A percentile compares a stretch with the other conserved stretches of the same genome.
These are phyloP conservation scores for Fringilla coelebs DNA, from an alignment of 2,797 vertebrate genomes.

Conservation along the genomic window DNA sequence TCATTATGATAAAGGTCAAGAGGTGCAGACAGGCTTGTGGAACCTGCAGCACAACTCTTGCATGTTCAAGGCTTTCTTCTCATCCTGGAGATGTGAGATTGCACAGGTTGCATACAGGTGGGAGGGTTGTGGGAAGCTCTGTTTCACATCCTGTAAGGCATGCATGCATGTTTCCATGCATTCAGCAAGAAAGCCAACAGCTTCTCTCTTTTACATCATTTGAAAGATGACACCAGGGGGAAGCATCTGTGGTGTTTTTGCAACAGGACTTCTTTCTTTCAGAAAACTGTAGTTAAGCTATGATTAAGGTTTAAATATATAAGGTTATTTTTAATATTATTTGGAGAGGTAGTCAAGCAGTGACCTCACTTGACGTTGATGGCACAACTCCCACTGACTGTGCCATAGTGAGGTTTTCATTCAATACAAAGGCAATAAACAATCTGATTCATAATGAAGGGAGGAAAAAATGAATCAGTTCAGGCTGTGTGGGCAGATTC, in stretches of 20 bases:
- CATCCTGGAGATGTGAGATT: neutral
- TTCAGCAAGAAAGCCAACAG: neutral
- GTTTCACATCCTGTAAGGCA: neutral
- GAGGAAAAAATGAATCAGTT: conserved; percentile 31
- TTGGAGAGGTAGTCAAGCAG: neutral
- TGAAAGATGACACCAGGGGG: neutral
- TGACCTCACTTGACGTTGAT: neutral
- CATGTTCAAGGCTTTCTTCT: neutral
- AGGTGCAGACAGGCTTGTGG: neutral
- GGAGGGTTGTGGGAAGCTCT: neutral
- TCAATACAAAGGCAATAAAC: conserved; percentile 28
- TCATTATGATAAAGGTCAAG: neutral
- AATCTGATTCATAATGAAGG: neutral
- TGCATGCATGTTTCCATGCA: neutral
- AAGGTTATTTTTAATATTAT: neutral
- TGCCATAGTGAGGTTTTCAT: neutral
- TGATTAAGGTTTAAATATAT: neutral
- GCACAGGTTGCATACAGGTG: neutral
- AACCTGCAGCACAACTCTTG: neutral
- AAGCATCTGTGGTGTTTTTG: neutral
- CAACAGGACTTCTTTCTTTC: neutral
- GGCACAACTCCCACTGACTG: neutral
- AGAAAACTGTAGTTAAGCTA: neutral
- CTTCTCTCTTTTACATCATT: neutral
- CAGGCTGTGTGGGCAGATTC: neutral